Base-by-base conservation (phyloP, 1,140 invertebrate species). In the Pygmarrhopalites habei region DNA sequence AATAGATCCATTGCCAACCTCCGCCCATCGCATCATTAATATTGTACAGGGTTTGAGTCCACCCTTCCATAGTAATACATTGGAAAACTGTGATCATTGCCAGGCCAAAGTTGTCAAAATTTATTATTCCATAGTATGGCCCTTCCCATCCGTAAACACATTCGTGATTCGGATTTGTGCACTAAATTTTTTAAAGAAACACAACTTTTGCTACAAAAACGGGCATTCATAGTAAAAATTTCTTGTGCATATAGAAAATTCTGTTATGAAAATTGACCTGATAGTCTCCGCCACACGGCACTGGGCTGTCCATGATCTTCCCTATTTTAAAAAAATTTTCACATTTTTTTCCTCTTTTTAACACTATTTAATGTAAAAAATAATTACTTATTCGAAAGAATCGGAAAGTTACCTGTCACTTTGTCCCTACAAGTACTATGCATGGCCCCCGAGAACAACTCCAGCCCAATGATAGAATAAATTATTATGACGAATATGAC, bases 401-500 rank as follows among this genome's bases (percentile, higher is more conserved):
- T n/a, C n/a, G n/a, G n/a, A n/a, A n/a, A n/a, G n/a, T 10, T 10
- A 89, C 89, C 83, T 74, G 90, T 90, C 35, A 80, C 71, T 72
- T 85, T 89, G 75, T 87, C 79, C 76, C 84, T 91, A 80, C 96
- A 99, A 51, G 94, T 89, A 75, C 85, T 87, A 76, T 99, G 95
- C 79, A 99, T 82, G 77, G 91, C 90, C 69, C 96, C 96, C 66
- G 90, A 95, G 83, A 98, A 99, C 56, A 99, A 82, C 80, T 99
- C 96, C 69, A 99, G 82, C 65, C 96, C 96, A 73, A 99, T 96
- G 76, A 99, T 98, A 70, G 96, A 95, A 79, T 98, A 99, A 79
- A 99, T 99, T 77, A 98, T 96, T 77, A 99, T 98, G 74, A 99
- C 96, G 81, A 99, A 99, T 70, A 98, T 85, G 74, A 99, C 96